Conservation (phyloP, 2,113 vertebrate genomes). For the Gambusia affinis region DNA sequence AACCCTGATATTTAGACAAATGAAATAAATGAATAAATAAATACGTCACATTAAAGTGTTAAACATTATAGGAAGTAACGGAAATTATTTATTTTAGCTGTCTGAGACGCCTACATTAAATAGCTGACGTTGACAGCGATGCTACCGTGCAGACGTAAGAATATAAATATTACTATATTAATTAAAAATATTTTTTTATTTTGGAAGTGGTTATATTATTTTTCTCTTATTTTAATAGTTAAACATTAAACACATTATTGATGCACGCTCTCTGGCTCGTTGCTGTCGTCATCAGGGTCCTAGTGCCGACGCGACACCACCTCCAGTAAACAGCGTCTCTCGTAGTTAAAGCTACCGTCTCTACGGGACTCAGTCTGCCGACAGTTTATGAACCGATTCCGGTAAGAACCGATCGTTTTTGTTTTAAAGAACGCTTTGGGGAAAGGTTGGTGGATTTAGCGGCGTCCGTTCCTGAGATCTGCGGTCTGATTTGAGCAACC, state of each 20-base stretch:
- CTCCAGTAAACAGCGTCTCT: constrained; percentile 40
- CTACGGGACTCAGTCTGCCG: background rate
- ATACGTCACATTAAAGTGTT: background rate
- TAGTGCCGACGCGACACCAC: constrained; percentile 67
- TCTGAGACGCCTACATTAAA: background rate
- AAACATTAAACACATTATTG: constrained; percentile 30
- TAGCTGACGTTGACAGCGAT: constrained; percentile 3
- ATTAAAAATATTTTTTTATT: background rate
- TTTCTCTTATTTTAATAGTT: background rate
- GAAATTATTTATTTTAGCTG: background rate
- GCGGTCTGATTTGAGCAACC: constrained; percentile 54
- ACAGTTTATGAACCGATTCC: constrained; percentile 28
- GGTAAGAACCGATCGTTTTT: constrained; percentile 59
- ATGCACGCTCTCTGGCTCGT: constrained; percentile 40
- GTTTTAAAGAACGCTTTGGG: background rate
- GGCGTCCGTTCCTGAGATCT: background rate
- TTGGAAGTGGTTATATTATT: accelerated
- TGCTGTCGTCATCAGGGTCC: constrained; percentile 79
- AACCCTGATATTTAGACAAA: background rate
- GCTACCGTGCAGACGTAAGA: background rate
- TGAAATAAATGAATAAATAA: background rate
- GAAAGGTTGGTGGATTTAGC: background rate
- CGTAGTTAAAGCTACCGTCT: constrained; percentile 29
- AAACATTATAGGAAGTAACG: background rate
- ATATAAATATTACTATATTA: background rate